Percentiles rank a stretch among this genome's conserved stretches.
Conservation (phyloP, 2,113 vertebrate species). For the Laticauda laticaudata region DNA sequence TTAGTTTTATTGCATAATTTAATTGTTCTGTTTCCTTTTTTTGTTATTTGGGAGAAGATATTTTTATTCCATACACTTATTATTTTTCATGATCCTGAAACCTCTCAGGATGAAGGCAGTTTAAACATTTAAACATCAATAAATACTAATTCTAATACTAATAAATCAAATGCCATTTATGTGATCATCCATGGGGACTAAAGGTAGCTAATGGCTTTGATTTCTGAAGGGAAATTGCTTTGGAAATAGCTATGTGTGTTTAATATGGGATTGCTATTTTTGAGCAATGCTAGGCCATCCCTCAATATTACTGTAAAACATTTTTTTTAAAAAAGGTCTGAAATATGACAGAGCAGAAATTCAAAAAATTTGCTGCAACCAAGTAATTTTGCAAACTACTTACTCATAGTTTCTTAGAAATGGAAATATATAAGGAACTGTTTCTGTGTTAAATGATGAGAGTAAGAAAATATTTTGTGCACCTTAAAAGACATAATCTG, state of each 20-base stretch:
- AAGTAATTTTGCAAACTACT: neutral
- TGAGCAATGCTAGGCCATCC: neutral
- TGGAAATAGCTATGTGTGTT: neutral
- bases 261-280: neutral
- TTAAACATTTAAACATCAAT: neutral
- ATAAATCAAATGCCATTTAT: neutral
- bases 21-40: neutral
- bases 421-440: neutral
- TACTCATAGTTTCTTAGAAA: neutral
- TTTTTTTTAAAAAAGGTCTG: neutral
- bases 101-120: neutral
- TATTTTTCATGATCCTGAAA: neutral
- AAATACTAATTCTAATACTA: neutral
- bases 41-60: too few species aligned
- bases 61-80: neutral
- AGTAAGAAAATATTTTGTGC: conserved; percentile 15
- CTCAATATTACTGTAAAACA: neutral
- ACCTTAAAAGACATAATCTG: conserved; percentile 16
- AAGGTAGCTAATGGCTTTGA: neutral
- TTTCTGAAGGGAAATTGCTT: neutral
- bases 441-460: conserved; percentile 30
- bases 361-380: neutral
- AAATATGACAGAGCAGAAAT: neutral
- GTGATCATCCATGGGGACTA: neutral
- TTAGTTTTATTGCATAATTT: neutral